phyloP scores from a whole-genome alignment of 2,113 vertebrate species.

The Paracanthobrama guichenoti region DNA sequence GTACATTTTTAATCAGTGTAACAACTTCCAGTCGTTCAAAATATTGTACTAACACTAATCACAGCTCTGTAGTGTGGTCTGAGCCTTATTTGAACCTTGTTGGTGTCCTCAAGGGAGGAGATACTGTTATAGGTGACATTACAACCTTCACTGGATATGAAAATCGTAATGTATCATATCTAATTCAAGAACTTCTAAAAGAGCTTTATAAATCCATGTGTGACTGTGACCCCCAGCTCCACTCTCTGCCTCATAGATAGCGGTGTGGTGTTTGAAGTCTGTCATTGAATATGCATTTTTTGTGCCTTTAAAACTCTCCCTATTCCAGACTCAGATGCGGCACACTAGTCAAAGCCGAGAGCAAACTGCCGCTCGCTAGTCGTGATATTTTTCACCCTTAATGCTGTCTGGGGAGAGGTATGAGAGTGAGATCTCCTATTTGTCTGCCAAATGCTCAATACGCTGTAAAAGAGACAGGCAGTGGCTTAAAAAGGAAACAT shows the following conservation, averaged over 20 bases:
- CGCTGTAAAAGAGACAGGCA: not conserved
- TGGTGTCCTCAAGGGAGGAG: slow-evolving; percentile 1
- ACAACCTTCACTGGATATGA: not conserved
- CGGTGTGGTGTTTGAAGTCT: slow-evolving; percentile 22
- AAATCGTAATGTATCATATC: not conserved
- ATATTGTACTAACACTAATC: not conserved
- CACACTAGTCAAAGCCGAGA: not conserved
- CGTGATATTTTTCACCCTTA: slow-evolving; percentile 10
- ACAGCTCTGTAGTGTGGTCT: not conserved
- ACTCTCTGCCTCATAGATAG: slow-evolving; percentile 11
- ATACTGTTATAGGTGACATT: slow-evolving; percentile 15
- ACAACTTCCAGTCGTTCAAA: not conserved
- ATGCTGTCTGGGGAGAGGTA: slow-evolving; percentile 11
- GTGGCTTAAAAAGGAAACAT: not conserved
- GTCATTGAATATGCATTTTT: slow-evolving; percentile 42
- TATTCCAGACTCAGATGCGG: slow-evolving; percentile 14
- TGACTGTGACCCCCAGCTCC: slow-evolving; percentile 20
- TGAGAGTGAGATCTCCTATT: not conserved
- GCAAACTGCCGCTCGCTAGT: not conserved
- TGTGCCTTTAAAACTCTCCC: not conserved
- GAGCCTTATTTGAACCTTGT: not conserved
- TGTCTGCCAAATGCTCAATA: not conserved
- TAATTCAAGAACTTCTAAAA: slow-evolving; percentile 24
- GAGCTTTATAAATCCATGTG: not conserved
- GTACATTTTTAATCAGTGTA: slow-evolving; percentile 5